Evolutionary conservation across 1,140 invertebrate genomes (phyloP).

Genomic region (Drosophila lowei): DNA sequence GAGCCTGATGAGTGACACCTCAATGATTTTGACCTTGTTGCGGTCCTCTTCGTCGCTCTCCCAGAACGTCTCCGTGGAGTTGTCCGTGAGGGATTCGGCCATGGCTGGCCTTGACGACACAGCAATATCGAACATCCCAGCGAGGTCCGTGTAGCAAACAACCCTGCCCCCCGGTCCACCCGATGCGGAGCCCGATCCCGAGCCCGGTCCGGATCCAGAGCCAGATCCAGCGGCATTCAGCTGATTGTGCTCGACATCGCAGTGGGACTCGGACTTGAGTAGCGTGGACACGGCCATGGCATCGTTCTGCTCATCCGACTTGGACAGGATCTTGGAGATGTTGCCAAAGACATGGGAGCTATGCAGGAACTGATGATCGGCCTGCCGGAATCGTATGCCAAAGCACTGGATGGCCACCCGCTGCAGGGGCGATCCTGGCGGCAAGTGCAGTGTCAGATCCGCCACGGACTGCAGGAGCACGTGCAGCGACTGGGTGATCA

Average conservation of each 20-base stretch:
- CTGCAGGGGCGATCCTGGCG: conserved; percentile 93
- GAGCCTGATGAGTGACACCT: conserved; percentile 83
- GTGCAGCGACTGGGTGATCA: conserved; percentile 93
- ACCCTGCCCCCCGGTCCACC: conserved; percentile 62
- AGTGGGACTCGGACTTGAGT: conserved; percentile 30
- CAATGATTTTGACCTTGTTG: conserved; percentile 94
- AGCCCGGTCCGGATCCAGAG: conserved; percentile 25
- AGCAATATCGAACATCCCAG: conserved; percentile 84
- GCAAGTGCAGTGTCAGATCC: conserved; percentile 95
- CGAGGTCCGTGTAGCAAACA: conserved; percentile 68
- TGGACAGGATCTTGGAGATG: conserved; percentile 97
- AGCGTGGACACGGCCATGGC: conserved; percentile 71
- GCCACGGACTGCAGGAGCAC: conserved; percentile 95
- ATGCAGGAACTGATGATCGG: conserved; percentile 97
- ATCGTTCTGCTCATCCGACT: conserved; percentile 91
- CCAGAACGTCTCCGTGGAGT: conserved; percentile 99
- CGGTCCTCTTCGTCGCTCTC: conserved; percentile 98
- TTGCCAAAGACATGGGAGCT: conserved; percentile 97
- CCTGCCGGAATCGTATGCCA: conserved; percentile 93
- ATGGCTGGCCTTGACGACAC: conserved; percentile 97
- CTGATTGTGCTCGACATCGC: conserved; percentile 67
- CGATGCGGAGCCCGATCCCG: conserved; percentile 9
- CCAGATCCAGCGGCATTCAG: neutral
- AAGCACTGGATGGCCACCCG: conserved; percentile 97
- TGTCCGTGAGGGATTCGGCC: conserved; percentile 95